phyloP scores from a whole-genome alignment of 2,888 invertebrate species.

The Parthenolecanium corni region DNA sequence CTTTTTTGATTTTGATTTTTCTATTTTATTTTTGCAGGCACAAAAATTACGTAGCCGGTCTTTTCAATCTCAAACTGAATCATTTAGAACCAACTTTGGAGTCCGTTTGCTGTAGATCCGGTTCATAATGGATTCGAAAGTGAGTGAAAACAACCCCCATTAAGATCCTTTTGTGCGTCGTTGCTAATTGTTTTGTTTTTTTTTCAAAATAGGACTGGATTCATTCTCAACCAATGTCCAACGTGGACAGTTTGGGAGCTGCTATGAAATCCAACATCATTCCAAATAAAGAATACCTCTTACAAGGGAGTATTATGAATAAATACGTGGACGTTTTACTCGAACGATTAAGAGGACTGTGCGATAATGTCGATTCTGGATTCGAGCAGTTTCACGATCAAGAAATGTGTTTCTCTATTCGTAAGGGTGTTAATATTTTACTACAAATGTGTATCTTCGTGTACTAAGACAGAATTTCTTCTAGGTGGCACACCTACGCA shows the following conservation, averaged over 20 bases:
- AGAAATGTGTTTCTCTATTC: conserved; percentile 75
- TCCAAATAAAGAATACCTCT: conserved; percentile 83
- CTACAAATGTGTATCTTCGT: too few species aligned
- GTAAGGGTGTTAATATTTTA: conserved; percentile 38
- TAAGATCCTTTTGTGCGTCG: not conserved
- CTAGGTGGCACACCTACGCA: conserved; percentile 31
- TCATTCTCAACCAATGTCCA: conserved; percentile 8
- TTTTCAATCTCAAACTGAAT: too few species aligned
- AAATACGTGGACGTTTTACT: conserved; percentile 79
- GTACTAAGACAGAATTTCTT: not conserved
- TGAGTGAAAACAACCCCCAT: not conserved
- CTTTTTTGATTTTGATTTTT: too few species aligned
- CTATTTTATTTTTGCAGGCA: too few species aligned
- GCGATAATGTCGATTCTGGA: conserved; percentile 82
- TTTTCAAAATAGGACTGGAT: conserved; percentile 16
- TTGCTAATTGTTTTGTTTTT: not conserved
- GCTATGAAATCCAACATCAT: conserved; percentile 75
- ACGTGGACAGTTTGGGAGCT: conserved; percentile 63
- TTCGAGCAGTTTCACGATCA: conserved; percentile 89
- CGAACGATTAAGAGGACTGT: conserved; percentile 78
- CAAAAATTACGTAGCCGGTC: too few species aligned
- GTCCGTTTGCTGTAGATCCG: too few species aligned
- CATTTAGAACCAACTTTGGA: too few species aligned
- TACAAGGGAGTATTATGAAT: conserved; percentile 89
- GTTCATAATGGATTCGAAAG: conserved; percentile 11